Base-by-base conservation (phyloP, 1,140 invertebrate species). In the Meloidogyne chitwoodi region DNA sequence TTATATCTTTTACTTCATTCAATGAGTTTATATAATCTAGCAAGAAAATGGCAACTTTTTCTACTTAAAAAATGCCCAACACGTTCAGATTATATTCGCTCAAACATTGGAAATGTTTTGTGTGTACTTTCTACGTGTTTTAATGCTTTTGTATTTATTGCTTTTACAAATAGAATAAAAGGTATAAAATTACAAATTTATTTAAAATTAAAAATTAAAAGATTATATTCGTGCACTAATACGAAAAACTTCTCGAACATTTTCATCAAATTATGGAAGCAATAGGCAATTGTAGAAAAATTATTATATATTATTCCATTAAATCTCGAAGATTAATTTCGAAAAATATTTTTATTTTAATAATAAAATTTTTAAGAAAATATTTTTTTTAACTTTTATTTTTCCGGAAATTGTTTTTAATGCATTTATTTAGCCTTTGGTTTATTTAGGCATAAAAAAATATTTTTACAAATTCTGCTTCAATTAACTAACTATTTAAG, bases 91-190 rank as follows among this genome's bases (percentile, higher is more conserved):
- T 85, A 86, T 69, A 79, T 87, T 67, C 85, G 83, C 48, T 86
- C 84, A 16, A 84, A 84, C 73, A 75, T 87, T 24, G 76, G 79
- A 38, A 84, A 77, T 61, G 76, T 87, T 12, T 80, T 86, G 22
- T 85, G 83, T 26, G 79, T 86, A 70, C 68, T 87, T 31, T 86
- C 85, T 22, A 84, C 85, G 27, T 80, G 84, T 19, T 77, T 86
- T 26, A 87, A 86, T 77, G 85, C 85, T 8, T 86, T 86, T 72
- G 85, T 86, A 3, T 86, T 86, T 71, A 86, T 86, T 34, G 85
- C 85, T 10, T 86, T 86, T 67, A 87, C 85, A 27, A 87, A 85
- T 66, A 71, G 85, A 69, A 73, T 73, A 24, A 56, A 56, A 73
- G 64, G 71, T 72, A 61, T 6, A 27, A 27, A 62, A 29, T 61